Conservation (phyloP, 2,888 invertebrate species). For the Tuta absoluta region DNA sequence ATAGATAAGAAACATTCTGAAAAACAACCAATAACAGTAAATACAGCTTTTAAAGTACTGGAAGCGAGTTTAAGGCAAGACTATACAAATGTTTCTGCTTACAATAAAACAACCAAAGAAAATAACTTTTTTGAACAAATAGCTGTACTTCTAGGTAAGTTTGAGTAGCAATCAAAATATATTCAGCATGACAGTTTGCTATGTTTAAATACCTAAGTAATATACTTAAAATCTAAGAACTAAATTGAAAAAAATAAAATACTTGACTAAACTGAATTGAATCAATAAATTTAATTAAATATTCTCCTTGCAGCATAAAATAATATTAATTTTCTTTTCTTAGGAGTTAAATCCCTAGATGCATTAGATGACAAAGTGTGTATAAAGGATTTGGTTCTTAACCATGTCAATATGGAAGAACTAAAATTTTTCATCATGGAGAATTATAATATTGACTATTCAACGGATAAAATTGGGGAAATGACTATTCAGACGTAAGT, state of each 20-base stretch:
- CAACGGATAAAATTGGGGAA: slow-evolving; percentile 39
- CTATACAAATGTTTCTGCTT: slow-evolving; percentile 45
- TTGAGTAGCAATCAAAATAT: no score
- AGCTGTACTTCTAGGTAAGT: slow-evolving; percentile 38
- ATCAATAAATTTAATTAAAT: no score
- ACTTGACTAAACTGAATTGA: no score
- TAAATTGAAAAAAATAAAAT: no score
- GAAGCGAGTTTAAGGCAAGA: slow-evolving; percentile 54
- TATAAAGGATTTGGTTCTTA: slow-evolving; percentile 40
- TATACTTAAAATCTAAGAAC: neutral
- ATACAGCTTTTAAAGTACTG: slow-evolving; percentile 47
- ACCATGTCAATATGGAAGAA: slow-evolving; percentile 45
- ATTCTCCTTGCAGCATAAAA: no score
- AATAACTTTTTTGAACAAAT: slow-evolving; percentile 36
- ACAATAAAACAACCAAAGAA: slow-evolving; percentile 38
- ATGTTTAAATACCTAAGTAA: neutral
- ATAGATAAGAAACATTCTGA: neutral
- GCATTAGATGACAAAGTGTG: slow-evolving; percentile 36
- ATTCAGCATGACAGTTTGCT: no score
- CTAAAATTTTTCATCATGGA: slow-evolving; percentile 43
- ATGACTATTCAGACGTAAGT: slow-evolving; percentile 53
- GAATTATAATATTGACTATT: slow-evolving; percentile 37
- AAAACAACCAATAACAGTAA: neutral
- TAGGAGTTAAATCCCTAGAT: slow-evolving; percentile 34
- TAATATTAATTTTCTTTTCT: neutral